A percentile compares a stretch with the other conserved stretches of the same genome.
phyloP scores from a whole-genome alignment of 2,797 vertebrate species.

The Gallinago nigripennis region DNA sequence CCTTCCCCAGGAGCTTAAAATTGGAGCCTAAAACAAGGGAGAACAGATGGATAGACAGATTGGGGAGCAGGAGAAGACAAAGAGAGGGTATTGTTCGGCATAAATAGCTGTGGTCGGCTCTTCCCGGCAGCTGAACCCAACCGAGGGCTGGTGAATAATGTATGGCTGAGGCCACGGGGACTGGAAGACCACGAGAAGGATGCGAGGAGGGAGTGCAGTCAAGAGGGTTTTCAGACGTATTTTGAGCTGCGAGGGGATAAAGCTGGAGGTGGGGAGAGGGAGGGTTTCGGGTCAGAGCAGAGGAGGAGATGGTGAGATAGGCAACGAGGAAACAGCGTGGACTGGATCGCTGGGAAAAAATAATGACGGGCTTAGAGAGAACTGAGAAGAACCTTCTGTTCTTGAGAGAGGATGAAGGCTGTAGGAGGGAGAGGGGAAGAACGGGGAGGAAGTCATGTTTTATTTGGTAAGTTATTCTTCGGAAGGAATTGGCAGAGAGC shows the following conservation, averaged over 20 bases:
- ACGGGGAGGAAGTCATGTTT: neutral
- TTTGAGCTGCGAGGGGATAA: neutral
- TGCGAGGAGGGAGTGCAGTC: rapidly evolving
- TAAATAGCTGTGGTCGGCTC: neutral
- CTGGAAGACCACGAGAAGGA: neutral
- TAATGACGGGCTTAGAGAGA: neutral
- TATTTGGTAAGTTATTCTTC: neutral
- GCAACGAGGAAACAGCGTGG: rapidly evolving
- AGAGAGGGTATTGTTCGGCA: neutral
- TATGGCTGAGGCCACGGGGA: neutral
- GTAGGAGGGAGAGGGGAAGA: neutral
- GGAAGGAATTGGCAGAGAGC: neutral
- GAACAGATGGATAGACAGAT: slow-evolving; percentile 48
- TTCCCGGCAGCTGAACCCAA: neutral
- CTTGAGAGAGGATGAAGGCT: neutral
- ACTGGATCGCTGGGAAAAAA: neutral
- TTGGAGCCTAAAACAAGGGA: neutral
- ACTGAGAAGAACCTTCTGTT: neutral
- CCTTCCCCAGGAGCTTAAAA: slow-evolving; percentile 40
- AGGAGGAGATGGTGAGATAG: neutral
- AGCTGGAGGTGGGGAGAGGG: neutral
- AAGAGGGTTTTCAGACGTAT: rapidly evolving
- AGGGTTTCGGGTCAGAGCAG: neutral
- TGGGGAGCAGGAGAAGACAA: slow-evolving; percentile 33
- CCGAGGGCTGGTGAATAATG: neutral